Base-by-base conservation (phyloP, 2,113 vertebrate species). In the Dasyurus viverrinus region DNA sequence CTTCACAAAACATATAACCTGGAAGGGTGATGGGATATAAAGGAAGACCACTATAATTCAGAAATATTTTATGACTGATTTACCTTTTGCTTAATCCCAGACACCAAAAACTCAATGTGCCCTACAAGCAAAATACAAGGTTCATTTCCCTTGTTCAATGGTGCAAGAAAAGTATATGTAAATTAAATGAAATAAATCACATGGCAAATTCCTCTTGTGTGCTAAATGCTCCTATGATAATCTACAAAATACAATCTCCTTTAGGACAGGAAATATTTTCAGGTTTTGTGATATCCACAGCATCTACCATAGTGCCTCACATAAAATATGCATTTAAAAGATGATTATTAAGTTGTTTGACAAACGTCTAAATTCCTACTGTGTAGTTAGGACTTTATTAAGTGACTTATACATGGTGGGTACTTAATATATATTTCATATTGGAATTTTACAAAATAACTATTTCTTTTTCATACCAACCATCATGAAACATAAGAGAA, bases 91-190 rank as follows among this genome's bases (percentile, higher is more conserved):
- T 12, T 1, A 25, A 14, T 89, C 24, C 8, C 26, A 8, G 2
- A 54, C 53, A 55, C 0, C 11, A 19, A 91, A 91, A n/a, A 22
- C 89, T 55, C 24, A 57, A 36, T 42, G 25, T 23, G 42, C 25
- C n/a, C 24, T 93, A n/a, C 48, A 53, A 47, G 3, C 23, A 91
- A 30, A 53, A 46, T 27, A 94, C 22, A 11, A 93, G 36, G 26
- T 25, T 54, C 26, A 48, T 92, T 94, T 48, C 48, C 1, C 84
- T 46, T 25, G 12, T 68, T 94, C 47, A n/a, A 53, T 48, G 55
- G 91, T 42, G 12, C 23, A 54, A 48, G 36, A 25, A n/a, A 94
- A 93, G 53, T 93, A n/a, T 89, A 89, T 93, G 90, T 93, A 91
- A 91, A 93, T 54, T 48, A 93, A 68, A 92, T 42, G 12, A 11